These are phyloP conservation scores for Psittacula derbiana DNA, from an alignment of 2,797 vertebrate genomes.

Conservation along the genomic window DNA sequence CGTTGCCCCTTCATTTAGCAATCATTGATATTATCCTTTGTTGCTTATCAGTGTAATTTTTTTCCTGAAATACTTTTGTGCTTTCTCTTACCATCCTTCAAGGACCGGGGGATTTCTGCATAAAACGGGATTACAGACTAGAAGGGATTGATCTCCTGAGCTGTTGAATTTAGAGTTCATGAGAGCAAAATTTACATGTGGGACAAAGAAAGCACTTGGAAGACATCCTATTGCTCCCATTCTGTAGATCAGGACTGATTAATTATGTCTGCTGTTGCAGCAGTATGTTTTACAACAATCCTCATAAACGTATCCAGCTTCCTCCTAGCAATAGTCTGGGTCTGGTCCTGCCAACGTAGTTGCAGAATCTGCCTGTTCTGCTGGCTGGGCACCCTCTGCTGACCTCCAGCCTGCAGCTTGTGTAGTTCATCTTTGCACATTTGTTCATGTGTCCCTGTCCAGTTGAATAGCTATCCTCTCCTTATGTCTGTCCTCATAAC, in stretches of 20 bases:
- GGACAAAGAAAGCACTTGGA: neutral
- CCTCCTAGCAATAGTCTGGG: neutral
- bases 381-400: neutral
- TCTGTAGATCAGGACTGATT: neutral
- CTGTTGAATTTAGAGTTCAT: neutral
- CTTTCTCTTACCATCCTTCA: neutral
- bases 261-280: neutral
- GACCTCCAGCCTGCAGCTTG: neutral
- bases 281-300: neutral
- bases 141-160: neutral
- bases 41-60: neutral
- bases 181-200: neutral
- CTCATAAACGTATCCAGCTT: neutral
- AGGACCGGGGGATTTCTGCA: neutral
- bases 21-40: neutral
- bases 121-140: neutral
- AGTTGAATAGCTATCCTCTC: neutral
- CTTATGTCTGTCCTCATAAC: neutral
- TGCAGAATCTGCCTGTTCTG: neutral
- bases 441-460: neutral
- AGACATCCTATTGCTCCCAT: fast-evolving
- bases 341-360: neutral
- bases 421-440: neutral
- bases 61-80: neutral
- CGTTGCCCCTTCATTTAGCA: neutral